These are phyloP conservation scores for Micropoecilia bifurca DNA, from an alignment of 2,797 vertebrate genomes.

Conservation along the genomic window DNA sequence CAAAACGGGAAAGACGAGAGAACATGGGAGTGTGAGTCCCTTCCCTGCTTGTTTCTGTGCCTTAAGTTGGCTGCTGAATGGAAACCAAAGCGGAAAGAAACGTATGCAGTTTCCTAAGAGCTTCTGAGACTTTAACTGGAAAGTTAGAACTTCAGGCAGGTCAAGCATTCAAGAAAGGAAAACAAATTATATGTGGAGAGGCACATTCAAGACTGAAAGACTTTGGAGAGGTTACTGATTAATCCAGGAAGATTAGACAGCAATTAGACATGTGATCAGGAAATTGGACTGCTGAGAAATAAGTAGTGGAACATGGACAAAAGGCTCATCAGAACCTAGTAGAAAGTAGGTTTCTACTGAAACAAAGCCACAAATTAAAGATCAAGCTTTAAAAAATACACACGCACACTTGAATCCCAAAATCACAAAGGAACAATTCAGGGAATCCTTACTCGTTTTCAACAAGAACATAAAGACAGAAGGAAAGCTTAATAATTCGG, in stretches of 20 bases:
- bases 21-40: neutral
- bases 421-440: neutral
- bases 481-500: slow-evolving; percentile 48
- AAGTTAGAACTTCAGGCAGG: neutral
- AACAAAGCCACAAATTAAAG: neutral
- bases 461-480: slow-evolving; percentile 28
- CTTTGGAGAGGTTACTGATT: neutral
- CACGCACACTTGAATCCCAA: no score
- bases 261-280: neutral
- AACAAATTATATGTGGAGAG: neutral
- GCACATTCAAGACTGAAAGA: neutral
- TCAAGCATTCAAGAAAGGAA: neutral
- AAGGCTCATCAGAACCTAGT: neutral
- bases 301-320: neutral
- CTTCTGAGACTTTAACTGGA: neutral
- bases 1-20: neutral
- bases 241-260: neutral
- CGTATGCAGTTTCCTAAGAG: neutral
- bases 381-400: neutral
- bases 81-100: neutral
- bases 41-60: neutral
- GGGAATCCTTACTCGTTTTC: neutral
- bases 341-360: neutral
- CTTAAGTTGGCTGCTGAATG: neutral
- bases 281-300: neutral